Evolutionary conservation across 2,888 invertebrate genomes (phyloP), one percentile per base, ranked within the genome.

Genomic region (Eurytoma adleriae): DNA sequence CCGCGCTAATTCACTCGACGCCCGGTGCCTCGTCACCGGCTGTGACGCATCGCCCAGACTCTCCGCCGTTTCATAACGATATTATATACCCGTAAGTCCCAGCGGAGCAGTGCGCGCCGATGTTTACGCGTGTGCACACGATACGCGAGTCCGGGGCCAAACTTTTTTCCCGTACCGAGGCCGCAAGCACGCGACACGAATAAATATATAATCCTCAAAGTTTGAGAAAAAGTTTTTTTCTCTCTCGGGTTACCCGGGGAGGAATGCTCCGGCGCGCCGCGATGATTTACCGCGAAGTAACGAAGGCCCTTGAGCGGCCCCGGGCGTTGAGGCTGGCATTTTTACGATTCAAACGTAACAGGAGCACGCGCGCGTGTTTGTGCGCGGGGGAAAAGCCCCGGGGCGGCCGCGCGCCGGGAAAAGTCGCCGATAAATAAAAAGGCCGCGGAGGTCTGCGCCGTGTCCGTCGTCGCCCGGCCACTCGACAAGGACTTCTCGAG

Each of bases 371-470:
- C 57, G 74, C 4, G 67, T 24, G 24, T 24, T 24, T 24, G 24
- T 24, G 24, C 24, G 24, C 24, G 16, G 5, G 18, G 14, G 10
- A 30, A 50, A 12, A 24, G 27, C 48, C 18, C 7, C 24, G 24
- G 54, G 40, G 27, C 2, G 24, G 56, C 16, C 12, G n/a, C 16
- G 59, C 30, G 27, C 13, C 27, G 2, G 14, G 67, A 56, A 66
- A 79, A 75, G 61, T 75, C 59, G 40, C 75, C 70, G 71, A 75
- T 79, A 79, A 75, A 79, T 79, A 70, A 74, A 71, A 79, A 64
- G 72, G 24, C 27, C 52, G 12, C 16, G n/a, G 13, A 7, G 56
- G 30, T 54, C 74, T 66, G 69, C 56, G 16, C 56, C n/a, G 76
- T 54, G 62, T 62, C 74, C 66, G 56, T 68, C 54, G 76, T 69